A percentile compares a stretch with the other conserved stretches of the same genome.
phyloP scores from a whole-genome alignment of 2,888 invertebrate genomes.

The Timema podura region DNA sequence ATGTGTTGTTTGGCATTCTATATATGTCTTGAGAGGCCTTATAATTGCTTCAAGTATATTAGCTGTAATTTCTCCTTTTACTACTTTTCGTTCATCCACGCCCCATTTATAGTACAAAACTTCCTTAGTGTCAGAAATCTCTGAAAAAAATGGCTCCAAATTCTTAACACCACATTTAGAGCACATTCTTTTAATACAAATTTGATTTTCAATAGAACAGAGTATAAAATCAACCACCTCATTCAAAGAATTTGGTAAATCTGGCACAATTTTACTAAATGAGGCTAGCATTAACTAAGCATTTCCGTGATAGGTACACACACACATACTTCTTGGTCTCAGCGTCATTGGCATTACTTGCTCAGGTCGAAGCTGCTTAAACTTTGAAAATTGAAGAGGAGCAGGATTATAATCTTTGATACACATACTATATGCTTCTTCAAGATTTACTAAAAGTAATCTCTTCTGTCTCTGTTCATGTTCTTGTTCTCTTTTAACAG shows the following conservation, averaged over 20 bases:
- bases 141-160: not conserved
- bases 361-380: not conserved
- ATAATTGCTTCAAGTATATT: not conserved
- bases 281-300: not conserved
- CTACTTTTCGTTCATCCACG: not conserved
- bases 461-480: slow-evolving; percentile 3
- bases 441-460: not conserved
- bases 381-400: not conserved
- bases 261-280: not conserved
- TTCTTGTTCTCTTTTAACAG: slow-evolving; percentile 1
- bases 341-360: not conserved
- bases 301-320: slow-evolving; percentile 2
- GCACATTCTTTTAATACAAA: not conserved
- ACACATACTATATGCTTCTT: slow-evolving; percentile 7
- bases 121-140: not conserved
- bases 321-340: not conserved
- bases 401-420: slow-evolving; percentile 3
- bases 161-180: not conserved
- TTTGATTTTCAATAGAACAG: no score
- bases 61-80: not conserved
- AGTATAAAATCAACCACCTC: not conserved
- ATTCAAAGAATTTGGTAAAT: slow-evolving; percentile 4
- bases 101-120: slow-evolving; percentile 1
- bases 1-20: not conserved
- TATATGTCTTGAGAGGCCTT: slow-evolving; percentile 7